Evolutionary conservation across 2,888 invertebrate species (phyloP).

Genomic region (Drosophila leonis): DNA sequence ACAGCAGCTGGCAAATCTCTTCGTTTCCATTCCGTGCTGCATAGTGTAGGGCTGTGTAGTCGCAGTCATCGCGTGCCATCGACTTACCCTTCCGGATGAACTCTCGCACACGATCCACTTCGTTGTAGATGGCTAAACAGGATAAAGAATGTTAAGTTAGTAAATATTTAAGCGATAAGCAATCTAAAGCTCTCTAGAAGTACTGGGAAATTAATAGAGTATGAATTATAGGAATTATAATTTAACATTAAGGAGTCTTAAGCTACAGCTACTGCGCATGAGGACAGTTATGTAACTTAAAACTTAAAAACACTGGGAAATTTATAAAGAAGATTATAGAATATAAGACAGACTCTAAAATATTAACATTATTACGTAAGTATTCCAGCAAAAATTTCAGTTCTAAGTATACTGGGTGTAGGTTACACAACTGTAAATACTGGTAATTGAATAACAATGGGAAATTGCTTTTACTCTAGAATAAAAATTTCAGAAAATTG

Average conservation of each 20-base stretch:
- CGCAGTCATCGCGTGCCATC: constrained; percentile 90
- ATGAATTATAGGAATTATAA: neutral
- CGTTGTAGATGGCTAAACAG: constrained; percentile 90
- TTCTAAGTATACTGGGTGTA: no score
- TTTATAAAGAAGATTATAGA: neutral
- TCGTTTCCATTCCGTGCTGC: constrained; percentile 93
- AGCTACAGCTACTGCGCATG: neutral
- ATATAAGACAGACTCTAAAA: neutral
- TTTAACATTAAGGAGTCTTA: no score
- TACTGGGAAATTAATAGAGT: neutral
- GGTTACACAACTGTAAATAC: no score
- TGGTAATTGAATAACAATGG: no score
- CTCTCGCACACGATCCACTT: constrained; percentile 88
- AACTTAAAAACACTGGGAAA: neutral
- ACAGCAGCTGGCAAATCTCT: constrained; percentile 89
- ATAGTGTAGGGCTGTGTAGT: constrained; percentile 96
- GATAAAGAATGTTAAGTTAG: neutral
- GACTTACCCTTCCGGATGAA: constrained; percentile 88
- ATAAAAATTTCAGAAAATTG: no score
- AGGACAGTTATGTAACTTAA: neutral
- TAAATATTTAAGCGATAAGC: neutral
- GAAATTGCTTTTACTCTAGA: no score
- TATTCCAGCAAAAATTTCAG: no score
- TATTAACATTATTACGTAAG: no score
- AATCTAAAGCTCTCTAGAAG: neutral